phyloP scores from a whole-genome alignment of 1,140 invertebrate genomes.

The Macrobrachium rosenbergii region DNA sequence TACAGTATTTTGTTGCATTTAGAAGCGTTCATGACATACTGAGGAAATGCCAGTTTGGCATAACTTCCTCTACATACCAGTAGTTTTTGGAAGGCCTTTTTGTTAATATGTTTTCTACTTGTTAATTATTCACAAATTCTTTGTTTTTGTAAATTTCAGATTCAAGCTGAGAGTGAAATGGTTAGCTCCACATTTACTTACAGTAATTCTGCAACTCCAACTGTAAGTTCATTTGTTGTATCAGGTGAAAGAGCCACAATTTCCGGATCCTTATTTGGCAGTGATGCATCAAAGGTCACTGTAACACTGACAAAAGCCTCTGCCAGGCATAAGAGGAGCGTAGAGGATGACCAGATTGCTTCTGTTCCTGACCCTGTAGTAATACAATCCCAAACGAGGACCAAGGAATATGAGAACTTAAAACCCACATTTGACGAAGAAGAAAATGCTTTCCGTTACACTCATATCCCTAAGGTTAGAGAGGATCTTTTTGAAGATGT shows the following conservation, averaged over 20 bases:
- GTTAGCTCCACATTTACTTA: slow-evolving; percentile 10
- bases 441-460: background rate
- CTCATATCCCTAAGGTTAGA: background rate
- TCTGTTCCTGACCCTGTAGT: too few species aligned
- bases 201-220: slow-evolving; percentile 8
- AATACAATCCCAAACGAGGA: too few species aligned
- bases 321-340: background rate
- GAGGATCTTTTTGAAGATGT: background rate
- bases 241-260: background rate
- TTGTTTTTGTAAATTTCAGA: too few species aligned
- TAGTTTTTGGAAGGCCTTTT: too few species aligned
- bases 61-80: too few species aligned
- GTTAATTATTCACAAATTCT: too few species aligned
- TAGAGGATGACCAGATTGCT: background rate
- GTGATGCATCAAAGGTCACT: slow-evolving; percentile 9
- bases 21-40: too few species aligned
- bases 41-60: too few species aligned
- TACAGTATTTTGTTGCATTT: too few species aligned
- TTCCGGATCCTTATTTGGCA: slow-evolving; percentile 16
- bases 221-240: background rate
- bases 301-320: background rate
- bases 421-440: background rate
- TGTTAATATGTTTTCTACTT: too few species aligned
- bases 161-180: background rate
- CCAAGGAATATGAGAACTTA: background rate